Evolutionary conservation across 2,888 invertebrate genomes (phyloP), one percentile per base, ranked within the genome.

Genomic region (Gastracanthus pulcherrimus): DNA sequence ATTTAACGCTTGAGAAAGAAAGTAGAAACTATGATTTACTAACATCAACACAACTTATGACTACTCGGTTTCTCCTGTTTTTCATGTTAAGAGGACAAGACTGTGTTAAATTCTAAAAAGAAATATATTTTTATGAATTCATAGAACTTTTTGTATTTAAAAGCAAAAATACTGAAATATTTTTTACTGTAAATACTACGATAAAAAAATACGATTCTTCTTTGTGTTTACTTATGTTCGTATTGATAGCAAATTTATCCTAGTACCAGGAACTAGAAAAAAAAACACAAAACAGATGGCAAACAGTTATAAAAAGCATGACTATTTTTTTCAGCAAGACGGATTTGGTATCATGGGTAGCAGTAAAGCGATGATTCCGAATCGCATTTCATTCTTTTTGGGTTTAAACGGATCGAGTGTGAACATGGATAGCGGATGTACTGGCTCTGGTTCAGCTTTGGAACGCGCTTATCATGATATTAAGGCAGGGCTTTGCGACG

Each of bases 381-480:
- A 86, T 79, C 79, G 84, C 36, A 71, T 85, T 23, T 85, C 84
- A 13, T 86, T 86, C 45, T 83, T 82, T 0, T 67, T 84, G 45
- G 83, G 84, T 23, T 26, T 84, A 16, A 76, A 13, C 51, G 85
- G 86, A 1, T 75, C 84, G n/a, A 85, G 86, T 82, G 60, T 82
- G 36, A 83, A 82, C 38, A 70, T 86, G 3, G 85, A 86, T 34
- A 69, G 72, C 41, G 83, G 64, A 0, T 69, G 80, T 23, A 38
- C 62, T 9, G 64, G 75, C 13, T 76, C 80, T 55, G 82, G 69
- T 11, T 29, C 29, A 26, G 84, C 84, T 29, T 31, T 86, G 9
- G 76, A 77, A 41, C 75, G 78, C 58, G 85, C 84, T 60, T 82
- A 80, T 80, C 71, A 23, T 29, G 55, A 64, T 19, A 83, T 86